These are phyloP conservation scores for Drosophila anomalipes DNA, from an alignment of 2,888 invertebrate genomes.

Conservation along the genomic window DNA sequence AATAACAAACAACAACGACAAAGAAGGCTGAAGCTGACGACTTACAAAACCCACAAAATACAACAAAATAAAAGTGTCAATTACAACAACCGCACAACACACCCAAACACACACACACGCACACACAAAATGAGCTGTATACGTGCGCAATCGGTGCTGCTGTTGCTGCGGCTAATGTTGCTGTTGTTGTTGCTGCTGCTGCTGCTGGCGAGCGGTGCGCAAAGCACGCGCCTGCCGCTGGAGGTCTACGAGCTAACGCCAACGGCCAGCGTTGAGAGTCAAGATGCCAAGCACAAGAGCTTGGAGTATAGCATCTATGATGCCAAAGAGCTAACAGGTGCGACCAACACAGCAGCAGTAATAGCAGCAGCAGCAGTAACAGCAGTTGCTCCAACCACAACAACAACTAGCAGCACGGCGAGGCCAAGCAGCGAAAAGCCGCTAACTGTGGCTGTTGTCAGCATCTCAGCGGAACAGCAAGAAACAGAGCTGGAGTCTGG, in stretches of 20 bases:
- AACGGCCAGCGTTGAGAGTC: conserved; percentile 45
- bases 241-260: conserved; percentile 84
- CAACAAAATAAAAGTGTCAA: conserved; percentile 72
- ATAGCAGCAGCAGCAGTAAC: conserved; percentile 30
- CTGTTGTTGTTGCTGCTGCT: conserved; percentile 43
- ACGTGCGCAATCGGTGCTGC: conserved; percentile 43
- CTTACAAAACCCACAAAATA: conserved; percentile 40
- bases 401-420: conserved; percentile 41
- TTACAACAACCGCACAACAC: conserved; percentile 69
- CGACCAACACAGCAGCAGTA: conserved; percentile 24
- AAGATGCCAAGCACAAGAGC: conserved; percentile 67
- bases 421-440: conserved; percentile 44
- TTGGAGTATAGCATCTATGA: conserved; percentile 79
- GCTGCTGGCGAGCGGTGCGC: conserved; percentile 47
- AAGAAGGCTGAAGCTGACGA: conserved; percentile 19
- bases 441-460: conserved; percentile 57
- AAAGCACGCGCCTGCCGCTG: conserved; percentile 84
- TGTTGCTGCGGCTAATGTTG: conserved; percentile 52
- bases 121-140: conserved; percentile 43
- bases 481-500: conserved; percentile 49
- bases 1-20: conserved; percentile 20
- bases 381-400: conserved; percentile 22
- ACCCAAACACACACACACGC: conserved; percentile 39
- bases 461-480: conserved; percentile 50
- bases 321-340: conserved; percentile 68